Evolutionary conservation across 2,113 vertebrate species (phyloP).

Genomic region (Panurus biarmicus): DNA sequence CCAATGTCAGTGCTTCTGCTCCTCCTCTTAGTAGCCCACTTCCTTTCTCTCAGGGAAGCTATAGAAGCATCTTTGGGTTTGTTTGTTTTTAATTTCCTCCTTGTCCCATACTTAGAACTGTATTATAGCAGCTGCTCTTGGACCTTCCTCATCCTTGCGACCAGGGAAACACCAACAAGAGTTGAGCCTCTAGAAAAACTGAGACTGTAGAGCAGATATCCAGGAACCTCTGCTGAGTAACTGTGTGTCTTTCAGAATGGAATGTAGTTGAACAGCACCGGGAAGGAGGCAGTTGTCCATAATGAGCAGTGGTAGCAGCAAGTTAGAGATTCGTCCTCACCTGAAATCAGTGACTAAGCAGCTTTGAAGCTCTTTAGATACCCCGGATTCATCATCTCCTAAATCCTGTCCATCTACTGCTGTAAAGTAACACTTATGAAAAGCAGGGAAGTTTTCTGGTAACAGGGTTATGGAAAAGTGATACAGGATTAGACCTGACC

Average conservation of each 20-base stretch:
- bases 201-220: neutral
- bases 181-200: neutral
- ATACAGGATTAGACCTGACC: neutral
- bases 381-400: neutral
- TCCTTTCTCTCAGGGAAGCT: neutral
- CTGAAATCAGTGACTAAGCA: neutral
- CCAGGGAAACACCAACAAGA: neutral
- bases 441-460: neutral
- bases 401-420: neutral
- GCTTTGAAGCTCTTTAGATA: neutral
- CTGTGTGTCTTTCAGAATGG: neutral
- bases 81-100: neutral
- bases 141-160: neutral
- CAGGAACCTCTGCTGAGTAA: neutral
- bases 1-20: neutral
- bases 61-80: neutral
- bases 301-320: neutral
- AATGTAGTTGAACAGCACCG: neutral
- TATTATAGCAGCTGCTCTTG: neutral
- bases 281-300: neutral
- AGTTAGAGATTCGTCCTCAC: neutral
- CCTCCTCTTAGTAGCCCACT: neutral
- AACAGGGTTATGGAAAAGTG: neutral
- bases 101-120: neutral
- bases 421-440: neutral